These are phyloP conservation scores for Halocynthia aurantium DNA, from an alignment of 23 tunicate genomes.

Conservation along the genomic window DNA sequence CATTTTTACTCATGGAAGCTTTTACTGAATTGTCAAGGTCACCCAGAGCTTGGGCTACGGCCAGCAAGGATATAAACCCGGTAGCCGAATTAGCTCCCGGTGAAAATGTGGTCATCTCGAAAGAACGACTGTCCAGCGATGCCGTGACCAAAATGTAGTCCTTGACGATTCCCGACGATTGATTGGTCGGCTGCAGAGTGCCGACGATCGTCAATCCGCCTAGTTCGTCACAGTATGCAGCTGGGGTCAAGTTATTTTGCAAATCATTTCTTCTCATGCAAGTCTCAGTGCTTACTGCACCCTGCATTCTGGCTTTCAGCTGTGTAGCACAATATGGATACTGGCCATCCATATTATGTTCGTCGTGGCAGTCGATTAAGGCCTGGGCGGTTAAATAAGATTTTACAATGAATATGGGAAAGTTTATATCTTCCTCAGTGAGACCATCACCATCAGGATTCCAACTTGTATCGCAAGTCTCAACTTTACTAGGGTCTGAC, in stretches of 20 bases:
- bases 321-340: conserved; percentile 76
- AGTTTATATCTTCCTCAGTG: conserved; percentile 50
- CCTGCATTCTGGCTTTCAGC: conserved; percentile 71
- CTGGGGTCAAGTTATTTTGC: conserved; percentile 50
- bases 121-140: conserved; percentile 72
- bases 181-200: conserved; percentile 27
- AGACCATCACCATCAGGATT: conserved; percentile 68
- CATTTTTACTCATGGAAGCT: conserved; percentile 27
- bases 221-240: conserved; percentile 47
- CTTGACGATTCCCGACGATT: neutral
- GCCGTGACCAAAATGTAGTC: conserved; percentile 63
- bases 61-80: conserved; percentile 63
- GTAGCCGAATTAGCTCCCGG: conserved; percentile 63
- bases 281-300: conserved; percentile 54
- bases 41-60: conserved; percentile 71
- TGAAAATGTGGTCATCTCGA: conserved; percentile 34
- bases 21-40: conserved; percentile 20
- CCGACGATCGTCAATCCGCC: conserved; percentile 38
- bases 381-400: conserved; percentile 18
- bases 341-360: conserved; percentile 25
- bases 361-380: conserved; percentile 42
- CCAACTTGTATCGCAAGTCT: conserved; percentile 37
- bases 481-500: conserved; percentile 25
- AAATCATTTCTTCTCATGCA: conserved; percentile 42
- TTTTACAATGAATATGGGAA: conserved; percentile 51